Evolutionary conservation across 2,797 vertebrate species (phyloP).

Genomic region (Alosa sapidissima): DNA sequence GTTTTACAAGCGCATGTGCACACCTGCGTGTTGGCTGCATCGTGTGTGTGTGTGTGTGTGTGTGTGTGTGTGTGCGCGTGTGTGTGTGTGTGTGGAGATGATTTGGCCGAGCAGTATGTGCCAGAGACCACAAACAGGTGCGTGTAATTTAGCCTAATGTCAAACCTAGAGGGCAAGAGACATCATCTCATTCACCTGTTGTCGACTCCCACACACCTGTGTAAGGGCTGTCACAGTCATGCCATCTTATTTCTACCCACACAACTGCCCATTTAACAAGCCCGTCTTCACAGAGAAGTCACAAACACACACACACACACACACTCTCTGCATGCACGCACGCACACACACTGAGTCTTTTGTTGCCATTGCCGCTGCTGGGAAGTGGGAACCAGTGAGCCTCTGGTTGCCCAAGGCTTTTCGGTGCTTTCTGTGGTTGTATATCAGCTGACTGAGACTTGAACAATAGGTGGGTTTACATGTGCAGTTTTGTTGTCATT

Average conservation of each 20-base stretch:
- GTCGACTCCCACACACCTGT: not conserved
- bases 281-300: not conserved
- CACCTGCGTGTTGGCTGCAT: not conserved
- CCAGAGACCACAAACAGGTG: not conserved
- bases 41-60: not conserved
- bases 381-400: not conserved
- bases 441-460: not conserved
- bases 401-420: constrained; percentile 14
- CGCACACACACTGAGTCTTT: not conserved
- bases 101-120: constrained; percentile 43
- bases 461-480: not conserved
- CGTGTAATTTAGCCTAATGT: not conserved
- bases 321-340: not conserved
- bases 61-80: not conserved
- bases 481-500: too few relatives aligned
- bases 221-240: not conserved
- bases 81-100: not conserved
- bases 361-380: not conserved
- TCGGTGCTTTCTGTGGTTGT: constrained; percentile 38
- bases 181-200: not conserved
- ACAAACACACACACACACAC: not conserved
- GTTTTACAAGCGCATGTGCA: not conserved
- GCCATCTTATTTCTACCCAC: not conserved
- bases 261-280: not conserved
- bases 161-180: not conserved